phyloP scores from a whole-genome alignment of 2,888 invertebrate genomes.

The Parasteatoda lunata region DNA sequence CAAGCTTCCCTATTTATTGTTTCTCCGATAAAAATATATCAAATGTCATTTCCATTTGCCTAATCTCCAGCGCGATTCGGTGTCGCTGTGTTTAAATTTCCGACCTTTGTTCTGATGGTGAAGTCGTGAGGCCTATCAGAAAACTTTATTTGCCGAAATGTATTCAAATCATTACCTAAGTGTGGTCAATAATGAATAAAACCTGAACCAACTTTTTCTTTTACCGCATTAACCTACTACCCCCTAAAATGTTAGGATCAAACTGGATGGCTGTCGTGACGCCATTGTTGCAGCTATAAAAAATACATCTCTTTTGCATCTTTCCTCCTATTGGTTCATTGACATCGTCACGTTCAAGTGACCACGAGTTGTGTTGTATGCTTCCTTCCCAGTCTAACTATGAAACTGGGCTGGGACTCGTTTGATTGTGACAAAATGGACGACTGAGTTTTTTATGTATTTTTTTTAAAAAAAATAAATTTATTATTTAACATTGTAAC shows the following conservation, averaged over 20 bases:
- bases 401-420: conserved; percentile 1
- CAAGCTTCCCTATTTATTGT: background rate
- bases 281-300: conserved; percentile 53
- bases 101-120: conserved; percentile 31
- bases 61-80: background rate
- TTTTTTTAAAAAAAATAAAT: too few relatives aligned
- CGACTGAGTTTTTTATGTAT: too few relatives aligned
- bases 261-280: conserved; percentile 43
- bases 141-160: background rate
- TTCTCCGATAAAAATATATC: background rate
- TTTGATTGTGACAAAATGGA: background rate
- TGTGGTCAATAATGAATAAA: background rate
- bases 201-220: conserved; percentile 1
- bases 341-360: conserved; percentile 66
- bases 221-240: conserved; percentile 59
- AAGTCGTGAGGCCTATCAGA: conserved; percentile 2
- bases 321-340: conserved; percentile 60
- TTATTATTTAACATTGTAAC: too few relatives aligned
- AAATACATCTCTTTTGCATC: conserved; percentile 19
- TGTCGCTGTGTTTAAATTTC: conserved; percentile 10
- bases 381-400: conserved; percentile 30
- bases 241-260: conserved; percentile 33
- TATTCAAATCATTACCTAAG: conserved; percentile 28
- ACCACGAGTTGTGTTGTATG: conserved; percentile 59
- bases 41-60: conserved; percentile 5